phyloP scores from a whole-genome alignment of 2,888 invertebrate species.

The Patella depressa region DNA sequence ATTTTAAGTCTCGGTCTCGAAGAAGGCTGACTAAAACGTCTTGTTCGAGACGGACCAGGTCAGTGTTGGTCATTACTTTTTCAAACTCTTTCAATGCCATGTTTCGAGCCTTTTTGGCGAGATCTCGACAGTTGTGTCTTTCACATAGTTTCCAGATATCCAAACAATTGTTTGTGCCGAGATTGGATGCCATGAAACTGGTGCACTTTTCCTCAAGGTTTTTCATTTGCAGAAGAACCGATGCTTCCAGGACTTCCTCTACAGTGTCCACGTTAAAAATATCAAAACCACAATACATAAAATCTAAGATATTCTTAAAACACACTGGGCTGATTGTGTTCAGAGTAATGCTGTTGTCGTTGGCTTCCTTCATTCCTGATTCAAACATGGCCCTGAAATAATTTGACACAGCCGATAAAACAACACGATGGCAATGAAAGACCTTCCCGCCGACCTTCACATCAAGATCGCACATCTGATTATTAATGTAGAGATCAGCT shows the following conservation, averaged over 20 bases:
- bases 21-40: slow-evolving; percentile 21
- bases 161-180: slow-evolving; percentile 19
- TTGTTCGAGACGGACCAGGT: slow-evolving; percentile 18
- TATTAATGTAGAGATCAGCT: not conserved
- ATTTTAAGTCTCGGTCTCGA: slow-evolving; percentile 3
- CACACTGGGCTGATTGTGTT: not conserved
- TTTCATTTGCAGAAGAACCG: slow-evolving; percentile 21
- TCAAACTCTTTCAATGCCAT: slow-evolving; percentile 12
- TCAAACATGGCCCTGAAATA: slow-evolving; percentile 25
- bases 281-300: slow-evolving; percentile 25
- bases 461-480: not conserved
- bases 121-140: slow-evolving; percentile 13
- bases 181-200: slow-evolving; percentile 10
- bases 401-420: slow-evolving; percentile 27
- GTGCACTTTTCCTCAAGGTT: slow-evolving; percentile 24
- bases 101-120: slow-evolving; percentile 12
- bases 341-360: slow-evolving; percentile 5
- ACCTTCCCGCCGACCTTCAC: slow-evolving; percentile 10
- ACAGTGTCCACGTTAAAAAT: slow-evolving; percentile 13
- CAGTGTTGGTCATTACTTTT: slow-evolving; percentile 10
- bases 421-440: slow-evolving; percentile 26
- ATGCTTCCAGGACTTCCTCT: slow-evolving; percentile 24
- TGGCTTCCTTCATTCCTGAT: slow-evolving; percentile 16
- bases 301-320: not conserved
- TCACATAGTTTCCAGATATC: slow-evolving; percentile 6